A percentile compares a stretch with the other conserved stretches of the same genome.
These are phyloP conservation scores for Semotilus atromaculatus DNA, from an alignment of 2,797 vertebrate genomes.

Conservation along the genomic window DNA sequence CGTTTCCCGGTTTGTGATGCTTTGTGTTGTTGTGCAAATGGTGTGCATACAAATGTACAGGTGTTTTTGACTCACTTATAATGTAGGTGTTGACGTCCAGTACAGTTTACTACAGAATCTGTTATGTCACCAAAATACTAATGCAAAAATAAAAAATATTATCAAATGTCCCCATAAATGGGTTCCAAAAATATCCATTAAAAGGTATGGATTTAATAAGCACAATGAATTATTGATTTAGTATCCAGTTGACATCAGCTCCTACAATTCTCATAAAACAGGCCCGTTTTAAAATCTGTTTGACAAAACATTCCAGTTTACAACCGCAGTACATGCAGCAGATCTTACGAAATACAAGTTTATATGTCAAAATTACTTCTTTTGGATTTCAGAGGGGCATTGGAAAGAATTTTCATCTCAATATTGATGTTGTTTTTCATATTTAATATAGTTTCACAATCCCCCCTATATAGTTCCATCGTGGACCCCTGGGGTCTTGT, in stretches of 20 bases:
- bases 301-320: slow-evolving; percentile 49
- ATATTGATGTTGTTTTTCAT: background rate
- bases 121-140: background rate
- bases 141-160: background rate
- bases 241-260: slow-evolving; percentile 46
- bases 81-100: too few relatives aligned
- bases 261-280: slow-evolving; percentile 17
- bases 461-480: background rate
- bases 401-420: slow-evolving; percentile 18
- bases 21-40: background rate
- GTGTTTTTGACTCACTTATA: background rate
- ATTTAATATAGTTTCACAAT: background rate
- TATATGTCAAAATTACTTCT: slow-evolving; percentile 58
- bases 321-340: slow-evolving; percentile 46
- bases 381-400: slow-evolving; percentile 36
- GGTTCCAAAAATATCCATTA: background rate
- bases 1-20: background rate
- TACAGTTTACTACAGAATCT: background rate
- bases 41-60: background rate
- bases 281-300: slow-evolving; percentile 48
- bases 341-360: slow-evolving; percentile 56
- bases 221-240: slow-evolving; percentile 52
- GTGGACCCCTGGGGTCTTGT: background rate
- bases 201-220: slow-evolving; percentile 5
- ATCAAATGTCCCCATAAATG: background rate